phyloP scores from a whole-genome alignment of 2,113 vertebrate species.

The Amia ocellicauda region DNA sequence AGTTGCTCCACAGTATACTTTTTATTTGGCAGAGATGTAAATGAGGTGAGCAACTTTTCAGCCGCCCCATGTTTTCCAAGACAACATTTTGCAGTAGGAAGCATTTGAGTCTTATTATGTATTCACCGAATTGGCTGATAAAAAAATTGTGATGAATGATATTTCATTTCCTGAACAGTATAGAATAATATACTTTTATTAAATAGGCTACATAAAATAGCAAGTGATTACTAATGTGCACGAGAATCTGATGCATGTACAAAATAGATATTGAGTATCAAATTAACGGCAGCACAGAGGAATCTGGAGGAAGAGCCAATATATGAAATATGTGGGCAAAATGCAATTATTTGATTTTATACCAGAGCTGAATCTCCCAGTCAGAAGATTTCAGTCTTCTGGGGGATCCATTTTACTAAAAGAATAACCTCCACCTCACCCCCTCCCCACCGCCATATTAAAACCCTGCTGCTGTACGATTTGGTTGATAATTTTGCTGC shows the following conservation, averaged over 20 bases:
- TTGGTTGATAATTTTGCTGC: constrained; percentile 61
- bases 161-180: constrained; percentile 33
- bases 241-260: constrained; percentile 34
- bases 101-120: constrained; percentile 12
- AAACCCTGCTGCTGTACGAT: constrained; percentile 47
- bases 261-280: constrained; percentile 27
- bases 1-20: neutral
- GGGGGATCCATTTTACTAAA: constrained; percentile 53
- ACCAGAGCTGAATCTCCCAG: neutral
- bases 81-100: constrained; percentile 27
- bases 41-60: constrained; percentile 26
- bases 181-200: constrained; percentile 36
- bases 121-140: constrained; percentile 18
- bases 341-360: constrained; percentile 20
- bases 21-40: constrained; percentile 27
- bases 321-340: neutral
- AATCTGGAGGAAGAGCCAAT: constrained; percentile 16
- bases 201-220: constrained; percentile 43
- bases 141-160: constrained; percentile 35
- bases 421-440: constrained; percentile 39
- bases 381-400: constrained; percentile 45
- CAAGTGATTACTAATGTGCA: constrained; percentile 33
- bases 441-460: constrained; percentile 53
- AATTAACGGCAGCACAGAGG: constrained; percentile 17
- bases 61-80: neutral